Base-by-base conservation (phyloP, 2,113 vertebrate genomes). In the Epinephelus fuscoguttatus region DNA sequence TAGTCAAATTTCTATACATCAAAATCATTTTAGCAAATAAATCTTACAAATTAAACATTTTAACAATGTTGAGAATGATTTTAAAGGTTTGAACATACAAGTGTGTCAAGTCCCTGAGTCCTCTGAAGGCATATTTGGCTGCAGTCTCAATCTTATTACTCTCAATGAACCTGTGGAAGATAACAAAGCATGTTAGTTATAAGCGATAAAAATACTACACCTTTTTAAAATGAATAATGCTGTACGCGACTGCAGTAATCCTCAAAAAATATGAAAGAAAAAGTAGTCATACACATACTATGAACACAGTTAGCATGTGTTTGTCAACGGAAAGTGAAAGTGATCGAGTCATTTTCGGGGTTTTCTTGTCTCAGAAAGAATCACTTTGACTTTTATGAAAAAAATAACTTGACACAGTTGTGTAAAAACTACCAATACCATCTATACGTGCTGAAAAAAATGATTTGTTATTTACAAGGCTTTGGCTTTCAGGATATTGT, bases 121-220 rank as follows among this genome's bases (percentile, higher is more conserved):
- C 98, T 94, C 97, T 96, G 91, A 99, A 99, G 76, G 98, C 95
- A 80, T 97, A 96, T 95, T 96, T 98, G 70, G 96, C 98, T 86
- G 97, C 95, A 1, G 96, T 97, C 92, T 99, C 97, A 63, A 99
- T 95, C 94, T 97, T 98, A 89, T 99, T 99, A 89, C 96, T 97
- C 96, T 99, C 98, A 50, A 99, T 97, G 90, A 99, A 99, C 94
- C 98, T 99, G 94, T 61, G 63, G n/a, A 85, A 71, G 19, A 90
- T 12, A 57, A 71, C 53, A 49, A 63, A 52, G 37, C 27, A 50
- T 13, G 8, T 37, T 77, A 64, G 40, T 69, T 15, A 70, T 52
- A 25, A 21, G 3, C 30, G 0, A 30, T 30, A 30, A 30, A 30
- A 30, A 0, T 30, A 30, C 30, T 30, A 3, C 30, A 30, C 30